phyloP scores from a whole-genome alignment of 2,888 invertebrate species.

The Cerceris ruficornis region DNA sequence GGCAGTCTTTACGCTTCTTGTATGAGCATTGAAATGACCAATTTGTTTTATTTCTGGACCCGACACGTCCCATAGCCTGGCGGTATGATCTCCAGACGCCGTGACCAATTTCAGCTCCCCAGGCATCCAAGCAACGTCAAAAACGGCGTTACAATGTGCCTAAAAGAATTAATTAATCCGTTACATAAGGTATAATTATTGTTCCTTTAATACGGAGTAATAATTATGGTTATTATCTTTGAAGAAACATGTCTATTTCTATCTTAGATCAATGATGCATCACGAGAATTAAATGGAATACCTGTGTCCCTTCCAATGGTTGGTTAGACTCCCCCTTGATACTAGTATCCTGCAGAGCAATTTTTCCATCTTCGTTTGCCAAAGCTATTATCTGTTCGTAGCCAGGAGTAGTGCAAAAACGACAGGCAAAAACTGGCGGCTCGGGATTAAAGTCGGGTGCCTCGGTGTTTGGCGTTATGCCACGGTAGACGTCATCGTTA shows the following conservation, averaged over 20 bases:
- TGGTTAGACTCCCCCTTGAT: conserved; percentile 55
- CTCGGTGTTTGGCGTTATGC: conserved; percentile 83
- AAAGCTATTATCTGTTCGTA: conserved; percentile 89
- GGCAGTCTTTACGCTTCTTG: conserved; percentile 91
- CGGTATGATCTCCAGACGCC: conserved; percentile 93
- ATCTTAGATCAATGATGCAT: neutral
- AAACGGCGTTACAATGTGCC: conserved; percentile 93
- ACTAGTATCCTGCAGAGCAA: conserved; percentile 83
- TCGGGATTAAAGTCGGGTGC: conserved; percentile 84
- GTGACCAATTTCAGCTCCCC: conserved; percentile 90
- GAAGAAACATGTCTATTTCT: neutral
- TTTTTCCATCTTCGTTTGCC: conserved; percentile 93
- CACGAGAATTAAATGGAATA: conserved; percentile 62
- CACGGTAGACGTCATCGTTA: conserved; percentile 86
- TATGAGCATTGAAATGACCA: conserved; percentile 89
- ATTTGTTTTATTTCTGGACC: conserved; percentile 81
- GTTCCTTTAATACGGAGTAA: neutral
- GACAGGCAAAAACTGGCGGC: conserved; percentile 91
- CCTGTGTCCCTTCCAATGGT: conserved; percentile 82
- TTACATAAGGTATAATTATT: neutral
- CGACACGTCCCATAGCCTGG: conserved; percentile 89
- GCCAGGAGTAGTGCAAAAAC: conserved; percentile 87
- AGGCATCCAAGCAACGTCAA: conserved; percentile 94
- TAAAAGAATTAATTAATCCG: conserved; percentile 48
- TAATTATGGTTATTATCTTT: neutral